Conservation (phyloP, 2,113 vertebrate species). For the Alaudala cheleensis region DNA sequence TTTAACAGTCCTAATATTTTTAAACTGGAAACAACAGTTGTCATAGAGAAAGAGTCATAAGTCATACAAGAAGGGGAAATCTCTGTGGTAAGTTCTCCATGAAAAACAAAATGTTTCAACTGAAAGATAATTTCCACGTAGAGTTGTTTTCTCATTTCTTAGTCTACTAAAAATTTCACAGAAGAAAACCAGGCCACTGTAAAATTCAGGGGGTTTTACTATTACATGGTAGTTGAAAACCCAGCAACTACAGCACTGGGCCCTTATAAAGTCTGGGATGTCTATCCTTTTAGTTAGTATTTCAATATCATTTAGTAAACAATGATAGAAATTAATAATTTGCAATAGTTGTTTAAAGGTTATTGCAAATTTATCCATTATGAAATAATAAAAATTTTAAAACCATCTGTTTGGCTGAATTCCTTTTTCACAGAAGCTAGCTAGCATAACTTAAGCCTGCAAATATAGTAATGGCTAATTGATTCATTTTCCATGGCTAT, state of each 20-base stretch:
- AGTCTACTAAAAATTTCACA: not conserved
- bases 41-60: not conserved
- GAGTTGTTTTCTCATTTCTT: not conserved
- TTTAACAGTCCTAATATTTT: not conserved
- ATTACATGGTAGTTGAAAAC: not conserved
- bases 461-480: not conserved
- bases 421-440: not conserved
- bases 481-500: not conserved
- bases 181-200: not conserved
- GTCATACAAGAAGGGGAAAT: not conserved
- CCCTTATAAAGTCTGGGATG: not conserved
- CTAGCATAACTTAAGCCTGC: not conserved
- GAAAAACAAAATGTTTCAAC: not conserved
- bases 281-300: not conserved
- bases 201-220: not conserved
- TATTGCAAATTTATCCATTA: not conserved
- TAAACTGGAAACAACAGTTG: not conserved
- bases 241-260: not conserved
- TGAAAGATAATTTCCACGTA: not conserved
- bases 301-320: slow-evolving; percentile 18
- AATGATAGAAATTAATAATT: slow-evolving; percentile 13
- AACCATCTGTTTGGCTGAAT: slow-evolving; percentile 19
- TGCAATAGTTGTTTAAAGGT: slow-evolving; percentile 12
- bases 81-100: not conserved
- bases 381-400: not conserved